These are phyloP conservation scores for Sanderia malayensis DNA, from an alignment of 30 jellyfish, hydroid and myxozoan species.

Conservation along the genomic window DNA sequence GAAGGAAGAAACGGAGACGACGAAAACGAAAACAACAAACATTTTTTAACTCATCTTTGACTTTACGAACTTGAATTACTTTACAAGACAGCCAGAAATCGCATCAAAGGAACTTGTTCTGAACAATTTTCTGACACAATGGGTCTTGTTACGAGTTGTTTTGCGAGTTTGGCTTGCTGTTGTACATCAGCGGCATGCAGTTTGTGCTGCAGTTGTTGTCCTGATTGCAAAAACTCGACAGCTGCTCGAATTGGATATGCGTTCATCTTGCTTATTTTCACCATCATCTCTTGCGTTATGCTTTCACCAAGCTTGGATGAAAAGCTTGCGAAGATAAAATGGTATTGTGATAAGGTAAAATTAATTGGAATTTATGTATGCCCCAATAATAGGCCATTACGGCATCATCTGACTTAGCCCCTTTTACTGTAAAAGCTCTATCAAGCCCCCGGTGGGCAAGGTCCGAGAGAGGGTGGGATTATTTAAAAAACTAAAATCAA, in stretches of 20 bases:
- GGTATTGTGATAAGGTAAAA: constrained; percentile 82
- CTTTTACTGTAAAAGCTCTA: too few species aligned
- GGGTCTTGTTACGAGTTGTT: constrained; percentile 40
- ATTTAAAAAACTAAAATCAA: too few species aligned
- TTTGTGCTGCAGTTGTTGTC: constrained; percentile 81
- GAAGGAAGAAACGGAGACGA: background rate
- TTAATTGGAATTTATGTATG: too few species aligned
- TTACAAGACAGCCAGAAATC: too few species aligned
- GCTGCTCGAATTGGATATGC: constrained; percentile 88
- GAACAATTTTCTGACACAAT: background rate
- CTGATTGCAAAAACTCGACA: constrained; percentile 88
- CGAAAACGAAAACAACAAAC: background rate
- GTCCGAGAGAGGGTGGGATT: too few species aligned
- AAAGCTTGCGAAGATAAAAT: constrained; percentile 72
- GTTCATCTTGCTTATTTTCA: constrained; percentile 57
- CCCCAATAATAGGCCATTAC: too few species aligned
- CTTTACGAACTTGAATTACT: too few species aligned
- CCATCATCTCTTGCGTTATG: constrained; percentile 87
- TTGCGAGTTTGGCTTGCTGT: constrained; percentile 79
- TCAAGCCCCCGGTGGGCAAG: too few species aligned
- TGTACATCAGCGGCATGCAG: constrained; percentile 87
- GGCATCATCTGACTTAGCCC: too few species aligned
- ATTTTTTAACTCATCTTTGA: too few species aligned
- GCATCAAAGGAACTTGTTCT: too few species aligned
- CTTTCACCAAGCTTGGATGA: constrained; percentile 75